These are phyloP conservation scores for Adelognathus sp. DNA, from an alignment of 2,888 invertebrate genomes.

Conservation along the genomic window DNA sequence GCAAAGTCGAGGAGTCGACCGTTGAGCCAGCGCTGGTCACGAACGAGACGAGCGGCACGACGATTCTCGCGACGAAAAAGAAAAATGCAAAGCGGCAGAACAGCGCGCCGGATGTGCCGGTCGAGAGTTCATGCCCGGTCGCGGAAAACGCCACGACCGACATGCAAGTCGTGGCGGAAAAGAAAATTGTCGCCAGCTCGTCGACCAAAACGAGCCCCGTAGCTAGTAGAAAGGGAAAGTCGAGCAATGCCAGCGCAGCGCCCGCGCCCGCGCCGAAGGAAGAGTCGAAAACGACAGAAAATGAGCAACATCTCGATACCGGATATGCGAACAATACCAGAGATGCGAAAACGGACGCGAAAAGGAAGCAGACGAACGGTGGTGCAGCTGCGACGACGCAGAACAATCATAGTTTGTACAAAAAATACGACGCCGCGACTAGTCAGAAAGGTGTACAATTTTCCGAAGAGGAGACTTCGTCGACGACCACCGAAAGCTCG, in stretches of 20 bases:
- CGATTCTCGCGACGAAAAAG: conserved; percentile 64
- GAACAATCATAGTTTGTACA: conserved; percentile 72
- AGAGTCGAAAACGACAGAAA: conserved; percentile 76
- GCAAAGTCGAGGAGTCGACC: conserved; percentile 36
- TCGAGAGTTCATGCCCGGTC: not conserved
- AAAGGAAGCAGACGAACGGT: conserved; percentile 69
- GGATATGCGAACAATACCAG: conserved; percentile 64
- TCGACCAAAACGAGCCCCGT: conserved; percentile 71
- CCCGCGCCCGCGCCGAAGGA: conserved; percentile 68
- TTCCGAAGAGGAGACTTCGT: conserved; percentile 87
- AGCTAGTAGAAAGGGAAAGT: conserved; percentile 70
- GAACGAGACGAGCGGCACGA: conserved; percentile 53
- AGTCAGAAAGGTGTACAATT: conserved; percentile 77
- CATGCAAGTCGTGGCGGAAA: conserved; percentile 63
- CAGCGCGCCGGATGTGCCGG: conserved; percentile 41
- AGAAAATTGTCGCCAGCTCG: conserved; percentile 62
- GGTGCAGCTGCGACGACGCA: conserved; percentile 64
- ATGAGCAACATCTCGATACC: conserved; percentile 75
- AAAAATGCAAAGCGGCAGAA: conserved; percentile 64
- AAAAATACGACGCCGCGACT: conserved; percentile 76
- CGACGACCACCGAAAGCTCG: conserved; percentile 88
- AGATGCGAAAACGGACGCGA: conserved; percentile 61
- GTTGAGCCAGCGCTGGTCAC: not conserved
- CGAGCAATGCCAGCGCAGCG: conserved; percentile 43
- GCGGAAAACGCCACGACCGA: conserved; percentile 59